Conservation (phyloP, 2,113 vertebrate species). For the Noturus placidus region DNA sequence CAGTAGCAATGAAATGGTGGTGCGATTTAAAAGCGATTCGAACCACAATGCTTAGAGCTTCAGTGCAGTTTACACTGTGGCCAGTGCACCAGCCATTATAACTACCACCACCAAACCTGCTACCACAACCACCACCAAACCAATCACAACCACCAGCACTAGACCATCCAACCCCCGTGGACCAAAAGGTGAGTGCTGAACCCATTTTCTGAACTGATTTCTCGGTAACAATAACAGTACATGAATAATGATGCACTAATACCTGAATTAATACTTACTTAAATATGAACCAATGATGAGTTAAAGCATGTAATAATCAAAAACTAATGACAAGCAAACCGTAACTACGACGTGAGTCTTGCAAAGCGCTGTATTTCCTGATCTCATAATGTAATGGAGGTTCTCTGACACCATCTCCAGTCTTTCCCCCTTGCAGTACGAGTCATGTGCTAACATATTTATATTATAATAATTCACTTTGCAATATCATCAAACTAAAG, state of each 20-base stretch:
- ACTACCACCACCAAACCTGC: constrained; percentile 34
- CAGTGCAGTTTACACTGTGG: constrained; percentile 65
- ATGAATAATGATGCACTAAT: no score
- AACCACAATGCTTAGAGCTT: constrained; percentile 67
- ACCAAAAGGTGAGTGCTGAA: constrained; percentile 34
- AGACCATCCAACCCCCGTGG: neutral
- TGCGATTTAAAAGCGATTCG: constrained; percentile 71
- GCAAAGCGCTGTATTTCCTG: neutral
- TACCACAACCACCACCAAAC: constrained; percentile 6
- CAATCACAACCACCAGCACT: neutral
- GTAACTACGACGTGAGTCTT: no score
- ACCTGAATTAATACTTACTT: no score
- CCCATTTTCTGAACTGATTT: constrained; percentile 6
- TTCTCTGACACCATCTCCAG: neutral
- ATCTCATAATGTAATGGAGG: neutral
- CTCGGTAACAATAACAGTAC: no score
- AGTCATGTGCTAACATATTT: neutral
- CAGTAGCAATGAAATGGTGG: constrained; percentile 62
- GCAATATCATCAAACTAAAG: neutral
- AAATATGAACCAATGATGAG: no score
- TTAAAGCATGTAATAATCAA: no score
- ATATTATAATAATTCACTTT: neutral
- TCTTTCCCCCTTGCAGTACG: neutral
- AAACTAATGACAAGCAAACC: no score
- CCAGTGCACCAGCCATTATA: constrained; percentile 56